phyloP scores from a whole-genome alignment of 1,140 invertebrate species.

The Lanistes nyassanus region DNA sequence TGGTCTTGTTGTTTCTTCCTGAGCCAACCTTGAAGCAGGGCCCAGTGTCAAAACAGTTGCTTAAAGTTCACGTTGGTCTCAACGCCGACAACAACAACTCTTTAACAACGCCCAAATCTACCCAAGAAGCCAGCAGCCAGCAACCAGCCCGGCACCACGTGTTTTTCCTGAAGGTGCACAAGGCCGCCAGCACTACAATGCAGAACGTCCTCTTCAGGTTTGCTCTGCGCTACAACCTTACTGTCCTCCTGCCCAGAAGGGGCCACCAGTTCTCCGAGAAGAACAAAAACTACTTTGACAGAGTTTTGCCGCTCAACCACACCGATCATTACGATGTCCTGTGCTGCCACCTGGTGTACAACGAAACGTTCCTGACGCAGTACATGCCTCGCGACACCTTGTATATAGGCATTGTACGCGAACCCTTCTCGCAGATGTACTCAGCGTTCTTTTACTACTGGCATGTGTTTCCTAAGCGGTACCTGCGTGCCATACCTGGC shows the following conservation, averaged over 20 bases:
- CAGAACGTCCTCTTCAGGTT: constrained; percentile 69
- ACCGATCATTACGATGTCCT: constrained; percentile 32
- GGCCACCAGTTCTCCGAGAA: constrained; percentile 16
- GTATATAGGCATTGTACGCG: constrained; percentile 44
- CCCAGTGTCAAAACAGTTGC: too few relatives aligned
- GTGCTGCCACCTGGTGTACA: constrained; percentile 45
- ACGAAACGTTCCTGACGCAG: constrained; percentile 23
- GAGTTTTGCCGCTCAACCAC: background rate
- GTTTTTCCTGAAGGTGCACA: constrained; percentile 61
- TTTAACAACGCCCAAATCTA: too few relatives aligned
- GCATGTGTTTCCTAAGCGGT: constrained; percentile 9
- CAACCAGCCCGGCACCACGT: constrained; percentile 29
- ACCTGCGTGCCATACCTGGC: constrained; percentile 27
- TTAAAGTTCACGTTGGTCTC: too few relatives aligned
- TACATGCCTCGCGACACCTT: constrained; percentile 40
- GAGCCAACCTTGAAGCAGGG: too few relatives aligned
- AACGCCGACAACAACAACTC: too few relatives aligned
- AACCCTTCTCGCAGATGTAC: constrained; percentile 41
- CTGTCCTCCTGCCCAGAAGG: constrained; percentile 64
- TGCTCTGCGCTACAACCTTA: constrained; percentile 69
- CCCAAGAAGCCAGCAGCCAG: too few relatives aligned
- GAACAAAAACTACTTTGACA: background rate
- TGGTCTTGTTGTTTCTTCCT: too few relatives aligned
- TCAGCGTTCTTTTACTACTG: constrained; percentile 45
- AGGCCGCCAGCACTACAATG: constrained; percentile 69